Evolutionary conservation across 2,888 invertebrate genomes (phyloP).

Genomic region (Cryptocephalus primarius): DNA sequence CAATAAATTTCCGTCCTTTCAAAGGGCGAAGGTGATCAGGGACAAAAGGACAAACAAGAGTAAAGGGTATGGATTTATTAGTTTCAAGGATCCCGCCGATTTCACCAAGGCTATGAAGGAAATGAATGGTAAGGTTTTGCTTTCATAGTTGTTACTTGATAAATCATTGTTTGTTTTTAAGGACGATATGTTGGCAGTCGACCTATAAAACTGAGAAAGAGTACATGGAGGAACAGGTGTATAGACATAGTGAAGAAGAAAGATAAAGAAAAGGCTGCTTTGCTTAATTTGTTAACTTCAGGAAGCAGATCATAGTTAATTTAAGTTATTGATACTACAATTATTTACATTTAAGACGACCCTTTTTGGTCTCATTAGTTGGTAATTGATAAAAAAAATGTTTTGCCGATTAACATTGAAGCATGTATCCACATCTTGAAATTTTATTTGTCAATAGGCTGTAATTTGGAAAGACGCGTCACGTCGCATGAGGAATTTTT

Average conservation of each 20-base stretch:
- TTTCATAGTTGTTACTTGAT: background rate
- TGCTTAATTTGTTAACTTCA: slow-evolving; percentile 61
- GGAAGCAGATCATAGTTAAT: slow-evolving; percentile 29
- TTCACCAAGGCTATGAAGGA: slow-evolving; percentile 98
- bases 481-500: no score
- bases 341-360: background rate
- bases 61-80: slow-evolving; percentile 98
- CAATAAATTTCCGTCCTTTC: slow-evolving; percentile 86
- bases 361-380: no score
- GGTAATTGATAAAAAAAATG: no score
- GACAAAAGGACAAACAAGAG: slow-evolving; percentile 97
- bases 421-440: no score
- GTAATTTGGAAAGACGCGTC: no score
- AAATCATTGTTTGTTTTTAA: slow-evolving; percentile 31
- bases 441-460: no score
- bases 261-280: slow-evolving; percentile 85
- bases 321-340: background rate
- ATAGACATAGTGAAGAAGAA: slow-evolving; percentile 91
- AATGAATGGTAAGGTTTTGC: slow-evolving; percentile 77
- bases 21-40: slow-evolving; percentile 87
- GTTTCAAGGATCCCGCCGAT: slow-evolving; percentile 95
- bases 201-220: slow-evolving; percentile 95
- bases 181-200: slow-evolving; percentile 97
- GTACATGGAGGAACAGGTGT: slow-evolving; percentile 89
- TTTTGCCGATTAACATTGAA: no score